A percentile compares a stretch with the other conserved stretches of the same genome.
Conservation (phyloP, 2,888 invertebrate species). For the Nephrotoma appendiculata region DNA sequence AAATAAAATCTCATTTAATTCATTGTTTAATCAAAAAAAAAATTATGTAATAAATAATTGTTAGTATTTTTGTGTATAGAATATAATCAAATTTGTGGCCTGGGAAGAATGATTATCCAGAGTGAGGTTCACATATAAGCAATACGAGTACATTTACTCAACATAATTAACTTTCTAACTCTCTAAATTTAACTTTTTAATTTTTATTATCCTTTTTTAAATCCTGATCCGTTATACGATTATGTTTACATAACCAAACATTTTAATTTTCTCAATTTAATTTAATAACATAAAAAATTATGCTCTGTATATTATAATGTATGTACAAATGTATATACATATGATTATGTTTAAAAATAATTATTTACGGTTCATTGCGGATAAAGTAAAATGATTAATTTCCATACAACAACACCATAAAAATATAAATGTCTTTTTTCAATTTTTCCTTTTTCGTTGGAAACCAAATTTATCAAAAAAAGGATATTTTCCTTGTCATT, state of each 20-base stretch:
- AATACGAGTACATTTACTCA: neutral
- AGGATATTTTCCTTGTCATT: neutral
- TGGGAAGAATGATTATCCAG: neutral
- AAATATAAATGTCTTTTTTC: neutral
- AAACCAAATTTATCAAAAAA: neutral
- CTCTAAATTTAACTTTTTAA: neutral
- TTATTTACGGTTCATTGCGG: neutral
- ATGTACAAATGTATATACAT: neutral
- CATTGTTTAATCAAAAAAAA: neutral
- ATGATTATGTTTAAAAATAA: neutral
- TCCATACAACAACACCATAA: neutral
- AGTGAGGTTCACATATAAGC: neutral
- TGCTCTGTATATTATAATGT: neutral
- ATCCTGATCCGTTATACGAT: neutral
- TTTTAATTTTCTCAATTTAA: neutral
- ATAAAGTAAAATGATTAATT: neutral
- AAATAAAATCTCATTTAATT: neutral
- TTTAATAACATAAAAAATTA: neutral
- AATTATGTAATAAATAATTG: neutral
- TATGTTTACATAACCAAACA: neutral
- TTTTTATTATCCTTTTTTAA: neutral
- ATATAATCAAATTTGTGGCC: neutral
- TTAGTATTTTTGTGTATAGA: neutral
- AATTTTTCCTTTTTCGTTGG: neutral
- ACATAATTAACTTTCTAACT: neutral